Conservation (phyloP, 1,140 invertebrate genomes). For the Nasonia longicornis region DNA sequence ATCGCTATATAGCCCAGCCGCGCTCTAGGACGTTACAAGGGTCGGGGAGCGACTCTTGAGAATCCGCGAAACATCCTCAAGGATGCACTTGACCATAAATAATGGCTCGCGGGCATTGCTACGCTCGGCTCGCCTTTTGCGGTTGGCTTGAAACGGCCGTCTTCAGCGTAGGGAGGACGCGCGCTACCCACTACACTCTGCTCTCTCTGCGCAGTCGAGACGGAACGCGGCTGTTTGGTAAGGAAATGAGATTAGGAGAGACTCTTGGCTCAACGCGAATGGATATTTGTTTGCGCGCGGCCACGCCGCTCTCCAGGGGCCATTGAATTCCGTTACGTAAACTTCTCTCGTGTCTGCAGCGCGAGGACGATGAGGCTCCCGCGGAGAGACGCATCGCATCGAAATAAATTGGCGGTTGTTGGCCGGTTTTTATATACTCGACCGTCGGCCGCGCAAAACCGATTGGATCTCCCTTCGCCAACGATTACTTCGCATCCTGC, state of each 20-base stretch:
- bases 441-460: too few relatives aligned
- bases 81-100: constrained; percentile 47
- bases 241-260: constrained; percentile 31
- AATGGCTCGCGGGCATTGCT: constrained; percentile 45
- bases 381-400: too few relatives aligned
- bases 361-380: background rate
- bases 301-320: background rate
- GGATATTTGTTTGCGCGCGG: constrained; percentile 27
- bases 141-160: background rate
- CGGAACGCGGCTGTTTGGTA: background rate
- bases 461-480: too few relatives aligned
- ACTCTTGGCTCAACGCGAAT: constrained; percentile 9
- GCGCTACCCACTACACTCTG: too few relatives aligned
- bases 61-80: constrained; percentile 38
- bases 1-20: background rate
- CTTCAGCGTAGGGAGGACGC: background rate
- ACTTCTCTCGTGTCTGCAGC: background rate
- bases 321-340: constrained; percentile 23
- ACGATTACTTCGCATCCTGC: too few relatives aligned
- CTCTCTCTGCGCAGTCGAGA: background rate
- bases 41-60: constrained; percentile 25
- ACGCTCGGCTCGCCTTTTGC: constrained; percentile 13
- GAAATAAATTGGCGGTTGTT: too few relatives aligned
- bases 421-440: too few relatives aligned
- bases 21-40: constrained; percentile 15